Conservation (phyloP, 2,888 invertebrate genomes). For the Thumatha senex region DNA sequence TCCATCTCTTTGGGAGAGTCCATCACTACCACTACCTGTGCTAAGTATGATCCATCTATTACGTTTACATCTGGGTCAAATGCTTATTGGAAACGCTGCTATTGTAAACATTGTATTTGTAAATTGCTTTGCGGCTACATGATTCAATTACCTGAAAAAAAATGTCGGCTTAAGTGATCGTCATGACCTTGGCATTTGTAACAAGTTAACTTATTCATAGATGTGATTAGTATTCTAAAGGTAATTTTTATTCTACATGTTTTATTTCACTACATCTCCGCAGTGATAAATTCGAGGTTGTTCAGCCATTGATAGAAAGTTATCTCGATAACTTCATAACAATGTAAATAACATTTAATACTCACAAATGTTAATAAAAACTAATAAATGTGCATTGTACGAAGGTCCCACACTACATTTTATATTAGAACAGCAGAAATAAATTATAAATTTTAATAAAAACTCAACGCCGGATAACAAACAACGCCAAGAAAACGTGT, state of each 20-base stretch:
- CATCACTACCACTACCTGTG: slow-evolving; percentile 45
- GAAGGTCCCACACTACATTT: slow-evolving; percentile 65
- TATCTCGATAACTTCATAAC: slow-evolving; percentile 13
- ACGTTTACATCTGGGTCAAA: slow-evolving; percentile 57
- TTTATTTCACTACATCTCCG: slow-evolving; percentile 29
- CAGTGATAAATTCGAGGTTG: slow-evolving; percentile 54
- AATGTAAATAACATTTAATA: slow-evolving; percentile 43
- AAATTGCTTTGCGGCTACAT: slow-evolving; percentile 62
- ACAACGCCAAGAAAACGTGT: slow-evolving; percentile 82
- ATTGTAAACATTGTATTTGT: slow-evolving; percentile 62
- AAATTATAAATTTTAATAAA: slow-evolving; percentile 64
- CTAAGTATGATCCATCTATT: slow-evolving; percentile 74
- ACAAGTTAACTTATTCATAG: slow-evolving; percentile 5
- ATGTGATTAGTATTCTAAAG: not conserved
- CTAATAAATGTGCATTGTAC: slow-evolving; percentile 55
- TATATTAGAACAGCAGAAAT: slow-evolving; percentile 64
- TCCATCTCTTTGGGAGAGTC: slow-evolving; percentile 44
- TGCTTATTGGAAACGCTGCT: slow-evolving; percentile 53
- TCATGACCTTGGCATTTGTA: slow-evolving; percentile 40
- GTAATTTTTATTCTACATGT: slow-evolving; percentile 3
- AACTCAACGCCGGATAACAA: slow-evolving; percentile 76
- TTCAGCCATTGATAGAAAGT: slow-evolving; percentile 52
- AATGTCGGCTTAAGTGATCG: slow-evolving; percentile 35
- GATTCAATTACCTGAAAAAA: slow-evolving; percentile 58
- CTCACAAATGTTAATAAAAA: slow-evolving; percentile 62